These are phyloP conservation scores for Microplitis mediator DNA, from an alignment of 1,140 invertebrate genomes.

Conservation along the genomic window DNA sequence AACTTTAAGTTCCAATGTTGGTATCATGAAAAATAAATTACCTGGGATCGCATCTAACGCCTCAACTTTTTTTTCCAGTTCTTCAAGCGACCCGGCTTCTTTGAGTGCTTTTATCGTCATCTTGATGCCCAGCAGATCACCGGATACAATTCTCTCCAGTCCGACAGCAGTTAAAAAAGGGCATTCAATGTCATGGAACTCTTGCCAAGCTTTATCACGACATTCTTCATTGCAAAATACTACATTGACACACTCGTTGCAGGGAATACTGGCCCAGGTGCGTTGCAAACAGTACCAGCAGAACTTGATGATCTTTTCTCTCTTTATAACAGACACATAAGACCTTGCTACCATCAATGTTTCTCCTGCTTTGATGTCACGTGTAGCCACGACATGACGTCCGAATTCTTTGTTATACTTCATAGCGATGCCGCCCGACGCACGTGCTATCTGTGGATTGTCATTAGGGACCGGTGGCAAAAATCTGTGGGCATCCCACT, in stretches of 20 bases:
- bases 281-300: slow-evolving; percentile 77
- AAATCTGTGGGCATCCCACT: not conserved
- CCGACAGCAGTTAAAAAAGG: slow-evolving; percentile 57
- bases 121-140: slow-evolving; percentile 70
- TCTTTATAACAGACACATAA: slow-evolving; percentile 70
- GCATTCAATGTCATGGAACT: slow-evolving; percentile 78
- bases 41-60: slow-evolving; percentile 53
- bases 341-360: slow-evolving; percentile 77
- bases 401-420: slow-evolving; percentile 60
- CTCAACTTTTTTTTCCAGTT: slow-evolving; percentile 55
- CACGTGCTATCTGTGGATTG: slow-evolving; percentile 2
- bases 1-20: too few species aligned
- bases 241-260: slow-evolving; percentile 66
- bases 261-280: slow-evolving; percentile 67
- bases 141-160: slow-evolving; percentile 64
- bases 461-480: not conserved
- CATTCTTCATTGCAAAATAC: slow-evolving; percentile 76
- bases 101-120: slow-evolving; percentile 66
- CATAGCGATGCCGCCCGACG: not conserved
- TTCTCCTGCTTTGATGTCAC: slow-evolving; percentile 72
- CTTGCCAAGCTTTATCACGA: slow-evolving; percentile 63
- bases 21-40: slow-evolving; percentile 35
- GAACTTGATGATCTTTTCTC: slow-evolving; percentile 65
- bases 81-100: slow-evolving; percentile 59
- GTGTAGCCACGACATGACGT: slow-evolving; percentile 66